Conservation (phyloP, 2,888 invertebrate species). For the Agrotis puta region DNA sequence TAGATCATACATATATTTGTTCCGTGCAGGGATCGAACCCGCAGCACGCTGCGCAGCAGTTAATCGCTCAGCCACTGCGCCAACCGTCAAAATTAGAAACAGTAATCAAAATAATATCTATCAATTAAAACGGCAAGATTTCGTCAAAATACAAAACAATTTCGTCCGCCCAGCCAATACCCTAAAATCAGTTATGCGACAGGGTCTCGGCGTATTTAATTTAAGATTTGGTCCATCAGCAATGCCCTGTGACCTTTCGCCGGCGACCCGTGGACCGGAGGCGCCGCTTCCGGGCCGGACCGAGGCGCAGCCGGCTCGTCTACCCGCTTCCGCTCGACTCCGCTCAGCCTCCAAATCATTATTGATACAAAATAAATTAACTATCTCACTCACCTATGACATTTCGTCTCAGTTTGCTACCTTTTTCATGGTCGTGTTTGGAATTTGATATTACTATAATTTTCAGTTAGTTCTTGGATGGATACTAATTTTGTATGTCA, state of each 20-base stretch:
- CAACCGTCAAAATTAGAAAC: too few species aligned
- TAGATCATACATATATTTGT: too few species aligned
- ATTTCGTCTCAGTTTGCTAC: constrained; percentile 31
- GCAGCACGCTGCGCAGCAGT: too few species aligned
- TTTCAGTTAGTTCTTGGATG: neutral
- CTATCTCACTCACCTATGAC: constrained; percentile 50
- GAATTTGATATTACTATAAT: neutral
- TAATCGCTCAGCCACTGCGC: too few species aligned
- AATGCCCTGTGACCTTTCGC: constrained; percentile 66
- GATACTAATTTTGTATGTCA: neutral
- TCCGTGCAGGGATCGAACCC: too few species aligned
- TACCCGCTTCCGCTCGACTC: constrained; percentile 66
- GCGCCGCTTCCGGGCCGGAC: constrained; percentile 66
- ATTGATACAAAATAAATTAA: constrained; percentile 65
- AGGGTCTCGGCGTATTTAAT: constrained; percentile 53
- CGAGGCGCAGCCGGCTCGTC: constrained; percentile 58
- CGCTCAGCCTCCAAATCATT: constrained; percentile 60
- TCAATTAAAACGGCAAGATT: neutral
- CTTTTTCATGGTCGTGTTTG: neutral
- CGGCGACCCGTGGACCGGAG: constrained; percentile 60
- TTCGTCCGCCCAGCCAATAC: constrained; percentile 15
- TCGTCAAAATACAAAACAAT: neutral
- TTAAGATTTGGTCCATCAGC: constrained; percentile 60
- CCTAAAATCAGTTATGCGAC: constrained; percentile 59
- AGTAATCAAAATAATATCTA: neutral